Base-by-base conservation (phyloP, 2,113 vertebrate genomes). In the Ailuropoda melanoleuca region DNA sequence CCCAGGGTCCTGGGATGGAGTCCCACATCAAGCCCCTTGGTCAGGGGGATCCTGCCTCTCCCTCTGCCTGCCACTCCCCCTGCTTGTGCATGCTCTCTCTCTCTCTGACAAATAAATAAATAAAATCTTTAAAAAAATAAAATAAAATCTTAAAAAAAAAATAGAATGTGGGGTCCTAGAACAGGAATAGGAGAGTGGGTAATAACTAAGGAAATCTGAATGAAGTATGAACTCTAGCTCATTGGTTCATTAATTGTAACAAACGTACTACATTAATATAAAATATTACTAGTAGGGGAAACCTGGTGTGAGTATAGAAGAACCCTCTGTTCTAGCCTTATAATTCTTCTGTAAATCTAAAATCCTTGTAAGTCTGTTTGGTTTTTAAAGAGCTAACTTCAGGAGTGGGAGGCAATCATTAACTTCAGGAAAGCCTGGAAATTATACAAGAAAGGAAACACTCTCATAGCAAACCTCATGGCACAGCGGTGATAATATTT, bases 251-350 rank as follows among this genome's bases (percentile, higher is more conserved):
- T 74, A 56, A 82, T 60, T 70, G 26, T 75, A 92, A 83, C 11
- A 78, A 58, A 68, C 62, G 12, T 62, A 50, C 43, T 24, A 46
- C 53, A 62, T 6, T 86, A 48, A 93, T 60, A 4, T 81, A 62
- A 96, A 19, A 88, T 60, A 37, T 93, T 95, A 83, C 60, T 66
- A 43, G 58, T 19, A 90, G 39, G n/a, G 68, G 37, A 96, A 90
- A 70, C 64, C 37, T 26, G 6, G 4, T 46, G 29, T 55, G 29
- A 8, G 5, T 66, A 21, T 64, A 39, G 50, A 14, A 86, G 19
- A 82, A 85, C 39, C 4, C 24, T 56, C 58, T 75, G 6, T 80
- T 70, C n/a, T 88, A 62, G 34, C 19, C 77, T 77, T 64, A 68
- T 5, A 77, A 14, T 58, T 85, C 78, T 94, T 90, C 46, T 74